A percentile compares a stretch with the other conserved stretches of the same genome.
Evolutionary conservation across 2,888 invertebrate species (phyloP).

Genomic region (Lissocephala sabroskyi): DNA sequence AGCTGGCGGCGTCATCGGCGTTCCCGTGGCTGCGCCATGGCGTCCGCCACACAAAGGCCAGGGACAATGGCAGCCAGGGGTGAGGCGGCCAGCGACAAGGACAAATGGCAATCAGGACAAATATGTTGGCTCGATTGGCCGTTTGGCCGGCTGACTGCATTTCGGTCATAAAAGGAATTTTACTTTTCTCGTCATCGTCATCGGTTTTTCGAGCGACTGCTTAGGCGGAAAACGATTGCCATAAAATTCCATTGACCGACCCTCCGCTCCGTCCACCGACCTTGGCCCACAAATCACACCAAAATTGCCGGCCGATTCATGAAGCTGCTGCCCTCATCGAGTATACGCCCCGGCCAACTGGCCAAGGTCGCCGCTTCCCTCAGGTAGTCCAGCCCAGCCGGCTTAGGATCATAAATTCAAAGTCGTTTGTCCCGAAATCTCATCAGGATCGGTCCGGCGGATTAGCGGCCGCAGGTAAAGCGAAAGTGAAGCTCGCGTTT

Average conservation of each 20-base stretch:
- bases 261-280: not conserved
- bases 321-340: not conserved
- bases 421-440: constrained; percentile 6
- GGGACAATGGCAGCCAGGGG: not conserved
- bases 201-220: not conserved
- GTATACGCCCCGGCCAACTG: not conserved
- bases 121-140: not conserved
- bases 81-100: not conserved
- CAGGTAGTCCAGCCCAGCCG: constrained; percentile 5
- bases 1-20: constrained; percentile 4
- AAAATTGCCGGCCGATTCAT: constrained; percentile 1
- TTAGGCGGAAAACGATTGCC: constrained; percentile 6
- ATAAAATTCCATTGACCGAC: constrained; percentile 13
- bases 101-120: constrained; percentile 5
- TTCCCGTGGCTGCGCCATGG: constrained; percentile 3
- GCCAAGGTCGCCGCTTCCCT: not conserved
- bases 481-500: constrained; percentile 12
- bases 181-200: not conserved
- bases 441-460: constrained; percentile 20
- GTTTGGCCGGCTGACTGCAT: not conserved
- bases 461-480: constrained; percentile 33
- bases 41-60: not conserved
- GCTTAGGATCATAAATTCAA: too few species aligned
- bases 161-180: not conserved
- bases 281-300: not conserved